These are phyloP conservation scores for Taenaris catops DNA, from an alignment of 2,888 invertebrate genomes.

Conservation along the genomic window DNA sequence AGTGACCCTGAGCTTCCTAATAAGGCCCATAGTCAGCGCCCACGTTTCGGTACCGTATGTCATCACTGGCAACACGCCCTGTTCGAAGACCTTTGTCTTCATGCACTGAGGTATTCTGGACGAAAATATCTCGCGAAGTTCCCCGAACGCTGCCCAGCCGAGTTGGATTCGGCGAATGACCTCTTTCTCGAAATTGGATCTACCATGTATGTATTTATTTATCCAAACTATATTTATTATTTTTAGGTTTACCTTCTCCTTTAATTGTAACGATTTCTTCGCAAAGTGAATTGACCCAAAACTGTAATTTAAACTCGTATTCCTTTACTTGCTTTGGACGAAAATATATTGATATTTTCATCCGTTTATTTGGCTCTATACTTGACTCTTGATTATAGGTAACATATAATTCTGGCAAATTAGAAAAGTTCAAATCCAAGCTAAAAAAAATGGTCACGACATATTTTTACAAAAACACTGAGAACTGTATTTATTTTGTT, in stretches of 20 bases:
- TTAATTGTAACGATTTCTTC: slow-evolving; percentile 67
- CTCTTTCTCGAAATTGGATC: too few relatives aligned
- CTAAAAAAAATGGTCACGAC: too few relatives aligned
- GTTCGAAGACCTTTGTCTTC: too few relatives aligned
- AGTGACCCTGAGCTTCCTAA: not conserved
- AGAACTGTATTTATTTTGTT: too few relatives aligned
- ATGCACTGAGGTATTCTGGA: too few relatives aligned
- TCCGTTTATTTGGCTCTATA: slow-evolving; percentile 56
- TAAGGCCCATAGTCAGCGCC: too few relatives aligned
- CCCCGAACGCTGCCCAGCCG: too few relatives aligned
- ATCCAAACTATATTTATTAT: not conserved
- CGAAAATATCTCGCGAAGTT: too few relatives aligned
- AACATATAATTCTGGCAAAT: slow-evolving; percentile 70
- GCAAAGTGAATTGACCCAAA: slow-evolving; percentile 75
- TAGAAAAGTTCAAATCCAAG: slow-evolving; percentile 67
- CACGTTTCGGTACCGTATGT: too few relatives aligned
- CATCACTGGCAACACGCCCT: too few relatives aligned
- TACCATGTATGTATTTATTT: not conserved
- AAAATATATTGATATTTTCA: slow-evolving; percentile 74
- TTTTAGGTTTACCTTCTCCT: slow-evolving; percentile 81
- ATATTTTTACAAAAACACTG: too few relatives aligned
- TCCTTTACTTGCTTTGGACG: slow-evolving; percentile 70
- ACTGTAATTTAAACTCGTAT: slow-evolving; percentile 72
- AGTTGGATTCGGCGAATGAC: too few relatives aligned
- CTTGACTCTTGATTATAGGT: slow-evolving; percentile 52